These are phyloP conservation scores for Leptinotarsa undecemlineata DNA, from an alignment of 1,140 invertebrate species.

Conservation along the genomic window DNA sequence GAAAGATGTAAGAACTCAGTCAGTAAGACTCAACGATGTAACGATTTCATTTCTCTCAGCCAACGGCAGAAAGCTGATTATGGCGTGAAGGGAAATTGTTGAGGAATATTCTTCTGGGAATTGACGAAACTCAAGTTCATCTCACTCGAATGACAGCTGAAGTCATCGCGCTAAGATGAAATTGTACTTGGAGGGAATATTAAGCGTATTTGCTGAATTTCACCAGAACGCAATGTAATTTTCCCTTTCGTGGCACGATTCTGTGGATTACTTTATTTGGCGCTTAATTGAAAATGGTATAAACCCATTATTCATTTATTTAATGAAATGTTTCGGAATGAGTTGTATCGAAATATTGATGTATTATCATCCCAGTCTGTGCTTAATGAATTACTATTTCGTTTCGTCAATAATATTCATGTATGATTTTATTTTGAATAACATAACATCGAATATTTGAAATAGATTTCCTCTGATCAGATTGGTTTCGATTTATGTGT, in stretches of 20 bases:
- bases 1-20: neutral
- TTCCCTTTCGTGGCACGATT: neutral
- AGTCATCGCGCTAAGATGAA: constrained; percentile 22
- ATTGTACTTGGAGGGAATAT: constrained; percentile 23
- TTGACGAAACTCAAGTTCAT: constrained; percentile 9
- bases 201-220: constrained; percentile 21
- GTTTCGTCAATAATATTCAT: too few species aligned
- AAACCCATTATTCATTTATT: neutral
- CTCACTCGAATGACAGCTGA: constrained; percentile 5
- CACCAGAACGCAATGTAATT: constrained; percentile 7
- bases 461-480: too few species aligned
- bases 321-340: neutral
- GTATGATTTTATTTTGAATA: too few species aligned
- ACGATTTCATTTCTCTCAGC: neutral
- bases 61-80: neutral
- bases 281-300: neutral
- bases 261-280: neutral
- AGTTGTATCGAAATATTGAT: too few species aligned
- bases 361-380: too few species aligned
- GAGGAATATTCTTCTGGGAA: neutral
- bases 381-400: too few species aligned
- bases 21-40: neutral
- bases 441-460: too few species aligned
- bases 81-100: neutral
- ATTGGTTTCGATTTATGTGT: too few species aligned